Percentiles rank a stretch among this genome's conserved stretches.
phyloP scores from a whole-genome alignment of 1,140 invertebrate genomes.

The Tetragonula clypearis region DNA sequence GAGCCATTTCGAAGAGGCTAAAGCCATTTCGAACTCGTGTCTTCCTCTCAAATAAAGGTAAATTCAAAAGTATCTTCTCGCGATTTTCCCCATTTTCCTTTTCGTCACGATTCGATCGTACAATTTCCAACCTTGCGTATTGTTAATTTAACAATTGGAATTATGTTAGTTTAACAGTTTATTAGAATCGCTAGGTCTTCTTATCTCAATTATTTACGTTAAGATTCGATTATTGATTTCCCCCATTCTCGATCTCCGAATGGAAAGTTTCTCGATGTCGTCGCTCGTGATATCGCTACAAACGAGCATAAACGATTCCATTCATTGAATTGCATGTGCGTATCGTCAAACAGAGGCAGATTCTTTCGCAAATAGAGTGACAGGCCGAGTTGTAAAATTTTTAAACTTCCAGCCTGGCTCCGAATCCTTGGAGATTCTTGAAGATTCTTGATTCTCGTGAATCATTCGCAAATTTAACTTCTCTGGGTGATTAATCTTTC shows the following conservation, averaged over 20 bases:
- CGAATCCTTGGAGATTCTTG: too few relatives aligned
- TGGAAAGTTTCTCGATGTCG: conserved; percentile 40
- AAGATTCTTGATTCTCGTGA: too few relatives aligned
- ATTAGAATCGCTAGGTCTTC: not conserved
- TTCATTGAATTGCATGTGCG: not conserved
- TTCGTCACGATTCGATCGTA: not conserved
- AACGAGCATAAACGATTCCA: not conserved
- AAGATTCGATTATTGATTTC: not conserved
- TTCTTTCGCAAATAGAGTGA: not conserved
- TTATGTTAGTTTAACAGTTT: too few relatives aligned
- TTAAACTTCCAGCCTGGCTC: not conserved
- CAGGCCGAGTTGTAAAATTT: not conserved
- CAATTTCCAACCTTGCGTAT: too few relatives aligned
- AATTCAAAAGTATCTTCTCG: too few relatives aligned
- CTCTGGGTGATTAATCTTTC: too few relatives aligned
- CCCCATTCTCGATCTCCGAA: not conserved
- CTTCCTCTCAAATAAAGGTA: too few relatives aligned
- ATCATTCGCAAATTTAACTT: too few relatives aligned
- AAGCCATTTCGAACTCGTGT: not conserved
- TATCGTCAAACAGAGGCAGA: not conserved
- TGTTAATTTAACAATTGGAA: too few relatives aligned
- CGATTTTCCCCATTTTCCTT: not conserved
- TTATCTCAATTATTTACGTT: not conserved
- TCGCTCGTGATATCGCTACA: not conserved
- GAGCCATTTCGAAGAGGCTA: too few relatives aligned